Evolutionary conservation across 1,140 invertebrate species (phyloP), one percentile per base, ranked within the genome.

Genomic region (Bactericera cockerelli): DNA sequence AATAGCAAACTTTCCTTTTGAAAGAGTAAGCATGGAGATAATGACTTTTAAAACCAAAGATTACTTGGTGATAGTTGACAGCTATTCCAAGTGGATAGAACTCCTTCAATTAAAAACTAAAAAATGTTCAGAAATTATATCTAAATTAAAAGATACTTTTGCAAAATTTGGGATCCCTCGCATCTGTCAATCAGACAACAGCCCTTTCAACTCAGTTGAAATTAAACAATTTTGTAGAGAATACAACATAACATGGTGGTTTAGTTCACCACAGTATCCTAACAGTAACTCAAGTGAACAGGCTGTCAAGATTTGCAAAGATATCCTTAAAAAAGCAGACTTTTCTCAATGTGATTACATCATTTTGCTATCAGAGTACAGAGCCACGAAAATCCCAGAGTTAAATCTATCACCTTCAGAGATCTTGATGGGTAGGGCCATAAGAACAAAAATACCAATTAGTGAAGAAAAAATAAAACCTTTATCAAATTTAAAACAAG

Each of bases 301-400:
- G 55, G 62, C 62, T 22, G 59, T 56, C 13, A n/a, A 58, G 38
- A 36, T 26, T 8, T 21, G 19, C 55, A 59, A 62, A 33, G 36
- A 57, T 16, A 55, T 62, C 11, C 36, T 62, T 6, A 61, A 22
- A 16, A 49, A 49, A 49, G 42, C 42, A 49, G n/a, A 49, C 16
- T 6, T 4, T 4, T n/a, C 16, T 8, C 6, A 49, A 16, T 4
- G 6, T 10, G 42, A 49, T 22, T 49, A 49, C 22, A n/a, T 3
- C 3, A 16, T 22, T 11, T 28, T 56, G 55, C 25, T 56, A 6
- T 28, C 26, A 13, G 55, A 56, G 26, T 56, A 56, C 26, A 24
- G 55, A 11, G 26, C 22, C 4, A 56, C 55, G 11, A 11, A 11
- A 10, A 26, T 56, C 11, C 22, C 55, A 6, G 26, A 16, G 13